These are phyloP conservation scores for Ianthella basta DNA, from an alignment of 37 sponge, comb jelly and placozoan genomes.

Conservation along the genomic window DNA sequence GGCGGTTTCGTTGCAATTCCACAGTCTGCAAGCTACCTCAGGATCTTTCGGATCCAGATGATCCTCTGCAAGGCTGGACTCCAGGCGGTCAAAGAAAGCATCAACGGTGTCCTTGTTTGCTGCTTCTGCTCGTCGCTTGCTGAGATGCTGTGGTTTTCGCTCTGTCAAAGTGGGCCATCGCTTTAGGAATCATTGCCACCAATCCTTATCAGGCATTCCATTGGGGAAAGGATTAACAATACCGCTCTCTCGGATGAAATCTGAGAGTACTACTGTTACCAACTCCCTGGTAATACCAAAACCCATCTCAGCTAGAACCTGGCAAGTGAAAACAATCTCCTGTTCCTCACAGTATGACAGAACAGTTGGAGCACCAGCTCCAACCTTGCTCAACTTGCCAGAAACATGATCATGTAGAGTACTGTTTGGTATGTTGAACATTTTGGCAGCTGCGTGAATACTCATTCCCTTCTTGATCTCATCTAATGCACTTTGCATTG, in stretches of 20 bases:
- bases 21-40: too few species aligned
- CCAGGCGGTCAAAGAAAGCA: background rate
- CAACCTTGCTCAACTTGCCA: too few species aligned
- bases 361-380: too few species aligned
- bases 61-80: background rate
- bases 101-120: background rate
- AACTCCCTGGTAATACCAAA: constrained; percentile 27
- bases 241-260: background rate
- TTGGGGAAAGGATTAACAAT: background rate
- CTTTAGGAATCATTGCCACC: constrained; percentile 15
- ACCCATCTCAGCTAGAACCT: constrained; percentile 49
- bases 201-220: background rate
- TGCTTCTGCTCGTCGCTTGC: background rate
- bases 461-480: too few species aligned
- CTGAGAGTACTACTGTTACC: background rate
- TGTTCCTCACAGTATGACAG: too few species aligned
- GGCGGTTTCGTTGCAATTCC: background rate
- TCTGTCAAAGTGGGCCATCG: background rate
- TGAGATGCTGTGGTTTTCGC: constrained; percentile 12
- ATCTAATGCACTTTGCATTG: too few species aligned
- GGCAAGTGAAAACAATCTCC: too few species aligned
- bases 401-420: too few species aligned
- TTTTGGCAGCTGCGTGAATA: too few species aligned
- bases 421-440: too few species aligned
- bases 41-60: too few species aligned